A percentile compares a stretch with the other conserved stretches of the same genome.
Evolutionary conservation across 2,113 vertebrate species (phyloP).

Genomic region (Dendropsophus ebraccatus): DNA sequence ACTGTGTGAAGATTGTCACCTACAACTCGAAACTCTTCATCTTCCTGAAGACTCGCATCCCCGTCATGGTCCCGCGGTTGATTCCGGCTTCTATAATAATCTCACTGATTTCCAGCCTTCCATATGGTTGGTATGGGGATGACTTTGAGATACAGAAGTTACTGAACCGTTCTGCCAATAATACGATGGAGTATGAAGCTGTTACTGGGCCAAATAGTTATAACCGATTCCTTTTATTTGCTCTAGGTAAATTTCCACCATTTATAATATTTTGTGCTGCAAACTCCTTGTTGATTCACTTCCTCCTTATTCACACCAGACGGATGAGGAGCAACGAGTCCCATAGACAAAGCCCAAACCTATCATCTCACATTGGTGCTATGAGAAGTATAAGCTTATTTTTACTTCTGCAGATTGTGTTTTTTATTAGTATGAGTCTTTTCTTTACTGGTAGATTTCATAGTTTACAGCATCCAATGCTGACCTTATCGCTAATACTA

Average conservation of each 20-base stretch:
- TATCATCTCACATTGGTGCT: neutral
- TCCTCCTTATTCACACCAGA: neutral
- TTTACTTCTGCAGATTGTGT: neutral
- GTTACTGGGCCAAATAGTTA: neutral
- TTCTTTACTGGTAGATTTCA: neutral
- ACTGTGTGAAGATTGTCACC: conserved; percentile 60
- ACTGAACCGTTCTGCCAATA: neutral
- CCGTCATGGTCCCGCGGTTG: neutral
- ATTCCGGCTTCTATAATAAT: neutral
- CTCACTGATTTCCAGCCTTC: neutral
- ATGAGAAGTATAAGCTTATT: neutral
- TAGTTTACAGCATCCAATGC: accelerated
- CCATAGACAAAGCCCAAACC: neutral
- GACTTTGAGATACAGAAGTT: neutral
- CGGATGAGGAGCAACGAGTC: neutral
- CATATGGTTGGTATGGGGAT: neutral
- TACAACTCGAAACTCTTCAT: neutral
- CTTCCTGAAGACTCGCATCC: neutral
- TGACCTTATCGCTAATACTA: neutral
- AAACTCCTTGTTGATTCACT: neutral
- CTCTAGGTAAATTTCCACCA: neutral
- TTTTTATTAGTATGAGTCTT: neutral
- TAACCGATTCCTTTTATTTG: no score
- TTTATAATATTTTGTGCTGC: conserved; percentile 2
- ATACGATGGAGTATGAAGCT: neutral